Conservation (phyloP, 1,140 invertebrate genomes). For the Hermatobates lingyangjiaoensis region DNA sequence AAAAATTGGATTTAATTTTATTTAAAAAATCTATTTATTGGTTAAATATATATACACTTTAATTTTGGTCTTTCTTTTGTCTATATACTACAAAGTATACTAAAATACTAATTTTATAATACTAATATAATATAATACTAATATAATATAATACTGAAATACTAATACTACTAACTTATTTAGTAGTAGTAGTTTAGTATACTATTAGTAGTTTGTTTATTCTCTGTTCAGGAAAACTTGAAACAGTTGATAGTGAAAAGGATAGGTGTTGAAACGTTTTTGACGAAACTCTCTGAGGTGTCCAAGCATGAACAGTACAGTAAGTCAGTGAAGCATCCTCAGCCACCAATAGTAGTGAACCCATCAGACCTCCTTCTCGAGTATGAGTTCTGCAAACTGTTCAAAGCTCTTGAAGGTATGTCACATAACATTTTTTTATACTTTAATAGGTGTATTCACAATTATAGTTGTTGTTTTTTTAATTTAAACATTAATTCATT, state of each 20-base stretch:
- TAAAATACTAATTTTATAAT: no score
- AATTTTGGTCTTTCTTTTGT: no score
- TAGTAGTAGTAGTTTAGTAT: no score
- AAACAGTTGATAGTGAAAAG: conserved; percentile 73
- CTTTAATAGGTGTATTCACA: neutral
- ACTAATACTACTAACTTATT: no score
- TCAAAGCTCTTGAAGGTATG: conserved; percentile 54
- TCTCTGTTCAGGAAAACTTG: conserved; percentile 50
- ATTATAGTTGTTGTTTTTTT: neutral
- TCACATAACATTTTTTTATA: conserved; percentile 7
- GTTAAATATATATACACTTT: no score
- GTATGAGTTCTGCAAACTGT: conserved; percentile 84
- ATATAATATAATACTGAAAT: no score
- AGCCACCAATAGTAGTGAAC: conserved; percentile 48
- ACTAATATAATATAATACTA: no score
- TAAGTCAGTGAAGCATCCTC: conserved; percentile 79
- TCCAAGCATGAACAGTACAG: conserved; percentile 79
- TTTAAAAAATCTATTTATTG: no score
- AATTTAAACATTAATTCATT: neutral
- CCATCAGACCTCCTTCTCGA: conserved; percentile 73
- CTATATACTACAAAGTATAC: no score
- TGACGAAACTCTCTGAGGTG: conserved; percentile 69
- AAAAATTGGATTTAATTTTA: no score
- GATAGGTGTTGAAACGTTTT: conserved; percentile 78
- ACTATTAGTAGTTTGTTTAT: no score